These are phyloP conservation scores for Leucophenga maculata DNA, from an alignment of 2,888 invertebrate genomes.

Conservation along the genomic window DNA sequence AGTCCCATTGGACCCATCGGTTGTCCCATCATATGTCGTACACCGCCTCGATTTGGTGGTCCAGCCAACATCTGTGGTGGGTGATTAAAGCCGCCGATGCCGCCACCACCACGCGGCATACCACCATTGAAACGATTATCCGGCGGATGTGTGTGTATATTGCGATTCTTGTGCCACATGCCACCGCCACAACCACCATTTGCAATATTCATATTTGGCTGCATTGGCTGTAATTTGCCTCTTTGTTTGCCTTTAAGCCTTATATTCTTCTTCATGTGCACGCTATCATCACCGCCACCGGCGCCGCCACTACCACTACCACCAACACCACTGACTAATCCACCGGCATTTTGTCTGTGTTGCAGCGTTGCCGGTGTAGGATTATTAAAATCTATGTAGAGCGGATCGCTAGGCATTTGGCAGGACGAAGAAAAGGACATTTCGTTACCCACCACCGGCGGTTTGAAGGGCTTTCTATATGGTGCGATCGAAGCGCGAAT, in stretches of 20 bases:
- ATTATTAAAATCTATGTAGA: conserved; percentile 71
- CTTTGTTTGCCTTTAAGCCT: conserved; percentile 47
- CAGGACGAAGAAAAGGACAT: conserved; percentile 67
- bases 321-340: conserved; percentile 5
- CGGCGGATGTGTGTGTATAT: conserved; percentile 32
- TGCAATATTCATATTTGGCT: conserved; percentile 26
- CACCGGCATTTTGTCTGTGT: conserved; percentile 32
- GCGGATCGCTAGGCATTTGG: conserved; percentile 71
- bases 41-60: conserved; percentile 40
- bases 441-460: conserved; percentile 44
- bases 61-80: conserved; percentile 28
- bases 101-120: conserved; percentile 29
- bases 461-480: conserved; percentile 56
- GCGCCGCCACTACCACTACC: conserved; percentile 24
- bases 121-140: conserved; percentile 45
- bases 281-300: conserved; percentile 21
- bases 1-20: conserved; percentile 54
- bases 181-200: conserved; percentile 36
- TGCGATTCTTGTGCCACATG: conserved; percentile 42
- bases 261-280: conserved; percentile 47
- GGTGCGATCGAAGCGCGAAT: conserved; percentile 50
- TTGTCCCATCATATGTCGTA: conserved; percentile 51
- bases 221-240: conserved; percentile 39
- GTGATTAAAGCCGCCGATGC: conserved; percentile 42
- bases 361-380: conserved; percentile 57